Evolutionary conservation across 2,113 vertebrate species (phyloP).

Genomic region (Natator depressus): DNA sequence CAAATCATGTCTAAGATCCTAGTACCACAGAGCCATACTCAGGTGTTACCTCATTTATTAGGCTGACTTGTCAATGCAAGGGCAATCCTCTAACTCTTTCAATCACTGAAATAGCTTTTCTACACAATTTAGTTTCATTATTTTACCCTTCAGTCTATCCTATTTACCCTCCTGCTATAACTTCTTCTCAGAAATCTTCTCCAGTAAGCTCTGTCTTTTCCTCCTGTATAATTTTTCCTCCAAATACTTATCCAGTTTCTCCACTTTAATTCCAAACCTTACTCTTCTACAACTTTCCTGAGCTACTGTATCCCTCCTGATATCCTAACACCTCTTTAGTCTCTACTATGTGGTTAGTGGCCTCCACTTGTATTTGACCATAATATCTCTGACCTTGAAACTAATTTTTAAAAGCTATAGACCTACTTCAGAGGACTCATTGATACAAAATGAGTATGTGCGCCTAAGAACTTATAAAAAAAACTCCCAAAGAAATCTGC

Average conservation of each 20-base stretch:
- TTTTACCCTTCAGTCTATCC: constrained; percentile 49
- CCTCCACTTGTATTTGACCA: background rate
- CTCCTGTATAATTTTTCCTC: constrained; percentile 25
- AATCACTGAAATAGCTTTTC: constrained; percentile 37
- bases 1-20: background rate
- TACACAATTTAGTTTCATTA: constrained; percentile 30
- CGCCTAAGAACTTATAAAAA: background rate
- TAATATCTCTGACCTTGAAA: background rate
- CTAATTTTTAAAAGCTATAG: background rate
- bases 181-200: constrained; percentile 35
- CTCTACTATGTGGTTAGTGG: background rate
- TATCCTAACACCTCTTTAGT: background rate
- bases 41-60: background rate
- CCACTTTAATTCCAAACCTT: constrained; percentile 23
- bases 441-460: background rate
- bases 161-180: constrained; percentile 40
- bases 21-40: background rate
- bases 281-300: background rate
- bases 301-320: constrained; percentile 20
- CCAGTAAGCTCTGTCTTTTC: constrained; percentile 26
- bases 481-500: rapidly evolving
- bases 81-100: constrained; percentile 8
- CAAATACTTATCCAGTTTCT: constrained; percentile 27
- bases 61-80: background rate
- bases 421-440: background rate